These are phyloP conservation scores for Lasioglossum calceatum DNA, from an alignment of 2,888 invertebrate genomes.

Conservation along the genomic window DNA sequence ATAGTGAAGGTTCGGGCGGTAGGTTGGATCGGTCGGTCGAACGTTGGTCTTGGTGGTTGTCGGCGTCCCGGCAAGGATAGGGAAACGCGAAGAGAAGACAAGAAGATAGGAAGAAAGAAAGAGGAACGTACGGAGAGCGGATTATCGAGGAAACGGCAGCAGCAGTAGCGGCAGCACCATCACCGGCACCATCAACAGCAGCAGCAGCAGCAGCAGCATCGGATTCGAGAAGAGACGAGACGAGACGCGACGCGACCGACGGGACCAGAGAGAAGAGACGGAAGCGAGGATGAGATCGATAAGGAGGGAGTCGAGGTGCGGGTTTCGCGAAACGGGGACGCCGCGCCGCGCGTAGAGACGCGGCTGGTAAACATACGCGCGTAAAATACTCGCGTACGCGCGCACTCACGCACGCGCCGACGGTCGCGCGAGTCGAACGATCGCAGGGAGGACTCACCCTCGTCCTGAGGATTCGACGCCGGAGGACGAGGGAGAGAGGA, in stretches of 20 bases:
- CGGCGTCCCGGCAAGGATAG: slow-evolving; percentile 11
- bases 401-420: slow-evolving; percentile 28
- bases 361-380: slow-evolving; percentile 56
- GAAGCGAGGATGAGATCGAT: slow-evolving; percentile 76
- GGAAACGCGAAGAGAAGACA: neutral
- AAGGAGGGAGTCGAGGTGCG: slow-evolving; percentile 67
- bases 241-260: slow-evolving; percentile 51
- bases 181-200: neutral
- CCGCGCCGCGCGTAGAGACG: slow-evolving; percentile 53
- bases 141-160: neutral
- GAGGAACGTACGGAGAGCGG: neutral
- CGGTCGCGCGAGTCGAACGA: slow-evolving; percentile 42
- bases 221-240: slow-evolving; percentile 18
- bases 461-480: slow-evolving; percentile 35
- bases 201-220: neutral
- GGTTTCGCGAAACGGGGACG: slow-evolving; percentile 74
- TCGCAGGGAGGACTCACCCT: slow-evolving; percentile 27
- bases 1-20: slow-evolving; percentile 65
- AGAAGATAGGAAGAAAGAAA: no score
- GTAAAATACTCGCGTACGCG: slow-evolving; percentile 41
- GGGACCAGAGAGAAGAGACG: slow-evolving; percentile 61
- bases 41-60: slow-evolving; percentile 40
- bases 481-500: slow-evolving; percentile 61
- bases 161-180: neutral
- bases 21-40: slow-evolving; percentile 60